Evolutionary conservation across 2,113 vertebrate genomes (phyloP).

Genomic region (Notarius quadriscutis): DNA sequence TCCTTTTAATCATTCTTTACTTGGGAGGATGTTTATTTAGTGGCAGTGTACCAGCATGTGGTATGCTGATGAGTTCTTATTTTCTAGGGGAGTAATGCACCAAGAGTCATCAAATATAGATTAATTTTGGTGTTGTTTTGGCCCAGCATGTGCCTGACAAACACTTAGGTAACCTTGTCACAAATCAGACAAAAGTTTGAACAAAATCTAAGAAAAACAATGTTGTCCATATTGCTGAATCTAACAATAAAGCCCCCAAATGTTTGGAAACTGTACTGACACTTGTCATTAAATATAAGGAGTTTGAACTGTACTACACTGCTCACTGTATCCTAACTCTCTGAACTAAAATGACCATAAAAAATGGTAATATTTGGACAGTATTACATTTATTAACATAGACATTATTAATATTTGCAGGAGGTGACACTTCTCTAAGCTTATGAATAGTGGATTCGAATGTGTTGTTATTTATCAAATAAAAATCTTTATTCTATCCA

Average conservation of each 20-base stretch:
- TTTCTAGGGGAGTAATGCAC: not conserved
- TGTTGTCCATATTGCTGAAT: no score
- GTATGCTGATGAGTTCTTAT: slow-evolving; percentile 11
- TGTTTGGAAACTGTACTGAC: not conserved
- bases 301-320: no score
- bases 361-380: not conserved
- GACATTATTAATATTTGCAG: not conserved
- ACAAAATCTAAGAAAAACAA: not conserved
- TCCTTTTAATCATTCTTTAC: slow-evolving; percentile 21
- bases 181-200: not conserved
- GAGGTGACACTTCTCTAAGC: not conserved
- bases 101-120: not conserved
- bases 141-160: slow-evolving; percentile 4
- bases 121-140: not conserved
- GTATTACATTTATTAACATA: not conserved
- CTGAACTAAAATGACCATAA: no score
- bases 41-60: slow-evolving; percentile 10
- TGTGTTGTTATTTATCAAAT: not conserved
- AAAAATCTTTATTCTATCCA: not conserved
- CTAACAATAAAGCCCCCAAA: not conserved
- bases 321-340: no score
- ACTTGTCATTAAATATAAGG: no score
- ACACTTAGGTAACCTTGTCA: not conserved
- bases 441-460: not conserved
- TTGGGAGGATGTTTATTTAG: slow-evolving; percentile 30